Evolutionary conservation across 2,888 invertebrate genomes (phyloP), one percentile per base, ranked within the genome.

Genomic region (Brachyptera putata): DNA sequence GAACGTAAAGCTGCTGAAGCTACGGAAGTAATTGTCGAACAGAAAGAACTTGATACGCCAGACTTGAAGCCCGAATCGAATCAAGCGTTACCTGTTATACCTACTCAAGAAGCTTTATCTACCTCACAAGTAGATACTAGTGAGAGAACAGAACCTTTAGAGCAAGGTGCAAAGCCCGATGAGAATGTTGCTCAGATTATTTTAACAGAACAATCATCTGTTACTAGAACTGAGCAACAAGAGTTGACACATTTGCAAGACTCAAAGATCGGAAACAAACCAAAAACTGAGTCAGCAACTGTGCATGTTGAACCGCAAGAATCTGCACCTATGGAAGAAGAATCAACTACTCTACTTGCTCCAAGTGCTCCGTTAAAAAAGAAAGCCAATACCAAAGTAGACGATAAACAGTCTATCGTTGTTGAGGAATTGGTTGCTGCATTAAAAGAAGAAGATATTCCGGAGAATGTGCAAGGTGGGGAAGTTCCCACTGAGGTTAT

Each of bases 351-450:
- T 18, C 37, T 34, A 3, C 37, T 61, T 11, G 43, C 49, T 13
- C 25, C 25, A 7, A 49, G 22, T 4, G 14, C 25, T 14, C 18
- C 24, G 25, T 56, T 36, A 7, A 46, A 55, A 41, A 55, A 60
- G 34, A 63, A 60, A 39, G 60, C 55, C 1, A 58, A 58, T 34
- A 39, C 41, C 48, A 60, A 46, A 25, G n/a, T 56, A n/a, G 50
- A 56, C 16, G 30, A 55, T 14, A 25, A 34, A 37, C 30, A 26
- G 30, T 21, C 24, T 21, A n/a, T n/a, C n/a, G n/a, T 21, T 24
- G n/a, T 21, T 46, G 46, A 46, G 24, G 46, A 46, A n/a, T 24
- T 9, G 24, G 24, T 21, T 9, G 21, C n/a, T 21, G 46, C n/a
- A 11, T 5, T 30, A 11, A 39, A 50, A 39, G 41, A 58, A 53